Evolutionary conservation across 1,140 invertebrate species (phyloP).

Genomic region (Thaumetopoea pityocampa): DNA sequence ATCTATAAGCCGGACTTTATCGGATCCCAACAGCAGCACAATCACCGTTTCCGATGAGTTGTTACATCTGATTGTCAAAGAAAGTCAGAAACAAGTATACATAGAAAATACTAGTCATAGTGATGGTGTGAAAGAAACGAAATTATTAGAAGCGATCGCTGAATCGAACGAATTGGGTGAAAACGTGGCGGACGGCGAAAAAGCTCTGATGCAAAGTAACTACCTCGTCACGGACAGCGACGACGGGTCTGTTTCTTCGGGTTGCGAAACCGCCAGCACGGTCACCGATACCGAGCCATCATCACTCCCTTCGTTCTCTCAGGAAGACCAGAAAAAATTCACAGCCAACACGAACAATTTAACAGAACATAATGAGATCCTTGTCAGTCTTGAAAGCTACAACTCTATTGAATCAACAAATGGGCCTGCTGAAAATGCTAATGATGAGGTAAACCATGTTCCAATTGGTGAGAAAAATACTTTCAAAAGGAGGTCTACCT

Average conservation of each 20-base stretch:
- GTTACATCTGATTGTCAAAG: constrained; percentile 44
- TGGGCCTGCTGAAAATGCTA: constrained; percentile 15
- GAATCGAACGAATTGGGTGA: constrained; percentile 51
- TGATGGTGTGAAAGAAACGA: constrained; percentile 55
- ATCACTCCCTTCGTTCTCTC: constrained; percentile 61
- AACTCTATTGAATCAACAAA: constrained; percentile 31
- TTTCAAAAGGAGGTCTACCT: constrained; percentile 62
- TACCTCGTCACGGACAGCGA: constrained; percentile 79
- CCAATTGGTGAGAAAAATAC: constrained; percentile 67
- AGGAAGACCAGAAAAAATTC: constrained; percentile 53
- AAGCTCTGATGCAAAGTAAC: constrained; percentile 59
- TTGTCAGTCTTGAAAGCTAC: constrained; percentile 33
- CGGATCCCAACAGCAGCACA: constrained; percentile 33
- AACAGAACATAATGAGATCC: constrained; percentile 42
- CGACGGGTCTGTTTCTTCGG: constrained; percentile 85
- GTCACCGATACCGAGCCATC: constrained; percentile 73
- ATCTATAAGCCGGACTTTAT: constrained; percentile 43
- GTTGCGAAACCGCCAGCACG: constrained; percentile 88
- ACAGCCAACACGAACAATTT: constrained; percentile 40
- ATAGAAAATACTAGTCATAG: constrained; percentile 61
- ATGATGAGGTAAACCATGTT: constrained; percentile 65
- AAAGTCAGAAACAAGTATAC: constrained; percentile 36
- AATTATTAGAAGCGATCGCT: constrained; percentile 56
- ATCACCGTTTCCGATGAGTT: constrained; percentile 41
- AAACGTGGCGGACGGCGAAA: constrained; percentile 30